phyloP scores from a whole-genome alignment of 1,140 invertebrate genomes.

The Myzus persicae region DNA sequence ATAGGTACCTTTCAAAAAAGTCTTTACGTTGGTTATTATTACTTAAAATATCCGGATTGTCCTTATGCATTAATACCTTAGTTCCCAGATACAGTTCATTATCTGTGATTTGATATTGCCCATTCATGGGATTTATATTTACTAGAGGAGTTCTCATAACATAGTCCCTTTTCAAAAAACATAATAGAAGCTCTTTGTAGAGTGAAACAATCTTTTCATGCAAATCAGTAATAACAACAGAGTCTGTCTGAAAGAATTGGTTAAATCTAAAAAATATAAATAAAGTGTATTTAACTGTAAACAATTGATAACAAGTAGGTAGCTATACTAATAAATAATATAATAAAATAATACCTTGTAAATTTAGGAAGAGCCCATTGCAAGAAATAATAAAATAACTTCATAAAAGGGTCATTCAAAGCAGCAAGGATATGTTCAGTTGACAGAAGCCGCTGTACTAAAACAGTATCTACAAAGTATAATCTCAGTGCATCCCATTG shows the following conservation, averaged over 20 bases:
- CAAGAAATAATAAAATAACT: conserved; percentile 5
- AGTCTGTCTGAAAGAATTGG: background rate
- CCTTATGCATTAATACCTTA: background rate
- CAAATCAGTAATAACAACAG: background rate
- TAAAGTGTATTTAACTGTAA: background rate
- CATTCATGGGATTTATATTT: background rate
- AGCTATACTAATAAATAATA: too few relatives aligned
- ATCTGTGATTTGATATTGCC: background rate
- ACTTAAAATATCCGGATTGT: background rate
- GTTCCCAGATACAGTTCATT: conserved; percentile 1
- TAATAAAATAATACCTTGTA: background rate
- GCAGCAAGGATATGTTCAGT: background rate
- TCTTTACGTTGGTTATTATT: background rate
- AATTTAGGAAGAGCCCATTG: background rate
- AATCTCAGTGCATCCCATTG: too few relatives aligned
- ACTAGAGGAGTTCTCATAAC: background rate
- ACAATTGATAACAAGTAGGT: background rate
- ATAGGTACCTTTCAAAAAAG: background rate
- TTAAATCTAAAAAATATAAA: background rate
- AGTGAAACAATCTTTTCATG: conserved; percentile 3
- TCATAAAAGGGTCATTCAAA: conserved; percentile 19
- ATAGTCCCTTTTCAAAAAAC: background rate
- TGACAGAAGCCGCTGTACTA: background rate
- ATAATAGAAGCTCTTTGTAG: background rate
- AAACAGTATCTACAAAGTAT: conserved; percentile 9